These are phyloP conservation scores for Caenorhabditis imperialis DNA, from an alignment of 2,888 invertebrate genomes.

Conservation along the genomic window DNA sequence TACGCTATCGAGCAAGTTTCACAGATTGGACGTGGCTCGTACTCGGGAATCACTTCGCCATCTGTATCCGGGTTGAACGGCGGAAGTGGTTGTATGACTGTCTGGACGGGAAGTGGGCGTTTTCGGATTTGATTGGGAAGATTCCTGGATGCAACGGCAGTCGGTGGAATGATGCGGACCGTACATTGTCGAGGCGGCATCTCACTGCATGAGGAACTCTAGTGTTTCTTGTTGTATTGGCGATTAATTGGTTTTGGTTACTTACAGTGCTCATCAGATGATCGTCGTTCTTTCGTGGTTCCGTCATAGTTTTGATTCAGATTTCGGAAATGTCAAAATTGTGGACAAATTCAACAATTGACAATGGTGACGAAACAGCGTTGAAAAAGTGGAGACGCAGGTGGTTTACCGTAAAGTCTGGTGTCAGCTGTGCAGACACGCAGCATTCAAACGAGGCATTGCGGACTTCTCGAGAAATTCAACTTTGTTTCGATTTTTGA, in stretches of 20 bases:
- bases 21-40: constrained; percentile 26
- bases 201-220: too few species aligned
- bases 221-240: too few species aligned
- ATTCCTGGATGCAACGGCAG: neutral
- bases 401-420: constrained; percentile 9
- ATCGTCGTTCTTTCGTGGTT: too few species aligned
- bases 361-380: constrained; percentile 6
- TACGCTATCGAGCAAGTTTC: constrained; percentile 21
- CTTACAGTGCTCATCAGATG: too few species aligned
- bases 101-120: constrained; percentile 1
- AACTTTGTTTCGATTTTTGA: too few species aligned
- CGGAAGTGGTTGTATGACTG: neutral
- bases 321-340: too few species aligned
- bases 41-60: constrained; percentile 22
- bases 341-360: too few species aligned
- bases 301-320: too few species aligned
- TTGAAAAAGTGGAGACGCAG: constrained; percentile 14
- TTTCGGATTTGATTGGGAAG: constrained; percentile 1
- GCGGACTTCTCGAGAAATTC: constrained; percentile 5
- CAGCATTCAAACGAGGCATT: too few species aligned
- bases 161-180: constrained; percentile 15
- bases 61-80: constrained; percentile 25
- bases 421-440: constrained; percentile 1
- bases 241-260: too few species aligned
- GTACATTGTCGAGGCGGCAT: too few species aligned